Evolutionary conservation across 2,797 vertebrate genomes (phyloP), one percentile per base, ranked within the genome.

Genomic region (Anolis apletophallus): DNA sequence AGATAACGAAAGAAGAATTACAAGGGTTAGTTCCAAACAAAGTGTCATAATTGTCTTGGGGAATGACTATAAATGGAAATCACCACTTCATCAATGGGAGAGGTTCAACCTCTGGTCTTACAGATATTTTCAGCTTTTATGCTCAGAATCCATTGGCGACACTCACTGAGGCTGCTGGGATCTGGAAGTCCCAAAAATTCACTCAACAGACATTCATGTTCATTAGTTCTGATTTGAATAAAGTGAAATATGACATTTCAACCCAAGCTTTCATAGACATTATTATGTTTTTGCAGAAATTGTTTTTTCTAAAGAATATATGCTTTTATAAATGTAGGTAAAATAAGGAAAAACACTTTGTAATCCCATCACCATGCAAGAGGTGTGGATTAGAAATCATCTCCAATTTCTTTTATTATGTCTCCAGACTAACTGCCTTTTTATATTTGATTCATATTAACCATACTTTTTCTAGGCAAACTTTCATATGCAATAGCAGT

Each of bases 1-100:
- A 71, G 36, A 89, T 83, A 91, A 82, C 40, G 68, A 91, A 55
- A 23, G 29, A 57, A 89, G 85, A 26, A 29, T 14, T 80, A 79
- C 89, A 87, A 88, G 16, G 84, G n/a, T 64, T 59, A 85, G 6
- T 13, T 90, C 83, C 86, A 91, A n/a, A 89, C 80, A 72, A 69
- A 72, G 67, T 3, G 52, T 14, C 61, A 84, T 89, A 83, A 61
- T 75, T 19, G 55, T 64, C 29, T 29, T 71, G 6, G 92, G 32
- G 5, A 77, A 67, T 67, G 55, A 86, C 73, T 74, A 50, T 79
- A 8, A 54, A 54, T 72, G 50, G 80, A 29, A 88, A 55, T 85
- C 73, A n/a, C 54, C 5, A 34, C 12, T 64, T 10, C 61, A 64
- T 29, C 61, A 29, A 29, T 64, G 10, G 61, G 61, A 29, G 26